Evolutionary conservation across 1,140 invertebrate species (phyloP).

Genomic region (Caenorhabditis tropicalis): DNA sequence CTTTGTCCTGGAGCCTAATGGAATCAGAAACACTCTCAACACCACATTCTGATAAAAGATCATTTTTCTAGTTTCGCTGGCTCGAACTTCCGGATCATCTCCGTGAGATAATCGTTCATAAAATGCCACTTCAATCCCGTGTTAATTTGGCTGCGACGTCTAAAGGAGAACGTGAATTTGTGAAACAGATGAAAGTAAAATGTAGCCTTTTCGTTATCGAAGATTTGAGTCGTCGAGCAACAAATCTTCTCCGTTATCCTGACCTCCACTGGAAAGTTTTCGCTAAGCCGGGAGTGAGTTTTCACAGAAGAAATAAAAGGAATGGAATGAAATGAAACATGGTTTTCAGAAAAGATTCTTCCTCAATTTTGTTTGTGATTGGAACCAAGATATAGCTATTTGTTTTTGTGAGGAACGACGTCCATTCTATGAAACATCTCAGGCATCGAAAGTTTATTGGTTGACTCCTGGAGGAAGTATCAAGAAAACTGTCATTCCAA

Average conservation of each 20-base stretch:
- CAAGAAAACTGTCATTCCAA: neutral
- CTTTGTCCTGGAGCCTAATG: too few relatives aligned
- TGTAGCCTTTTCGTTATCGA: neutral
- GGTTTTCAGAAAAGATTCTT: neutral
- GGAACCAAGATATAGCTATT: neutral
- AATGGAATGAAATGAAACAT: neutral
- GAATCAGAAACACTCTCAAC: too few relatives aligned
- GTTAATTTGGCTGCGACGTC: neutral
- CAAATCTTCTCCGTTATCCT: neutral
- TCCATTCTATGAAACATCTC: neutral
- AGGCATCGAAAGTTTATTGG: neutral
- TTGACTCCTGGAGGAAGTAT: neutral
- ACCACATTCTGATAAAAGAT: too few relatives aligned
- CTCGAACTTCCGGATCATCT: neutral
- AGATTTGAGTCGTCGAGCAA: neutral
- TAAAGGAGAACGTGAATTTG: neutral
- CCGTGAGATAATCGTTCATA: neutral
- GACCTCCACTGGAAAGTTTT: neutral
- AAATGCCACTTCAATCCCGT: neutral
- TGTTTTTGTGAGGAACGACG: neutral
- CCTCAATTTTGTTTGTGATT: neutral
- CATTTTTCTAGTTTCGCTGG: too few relatives aligned
- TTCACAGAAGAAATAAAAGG: too few relatives aligned
- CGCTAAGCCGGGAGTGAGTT: neutral
- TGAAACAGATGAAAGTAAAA: neutral